Base-by-base conservation (phyloP, 2,888 invertebrate genomes). In the Drosophila emarginata region DNA sequence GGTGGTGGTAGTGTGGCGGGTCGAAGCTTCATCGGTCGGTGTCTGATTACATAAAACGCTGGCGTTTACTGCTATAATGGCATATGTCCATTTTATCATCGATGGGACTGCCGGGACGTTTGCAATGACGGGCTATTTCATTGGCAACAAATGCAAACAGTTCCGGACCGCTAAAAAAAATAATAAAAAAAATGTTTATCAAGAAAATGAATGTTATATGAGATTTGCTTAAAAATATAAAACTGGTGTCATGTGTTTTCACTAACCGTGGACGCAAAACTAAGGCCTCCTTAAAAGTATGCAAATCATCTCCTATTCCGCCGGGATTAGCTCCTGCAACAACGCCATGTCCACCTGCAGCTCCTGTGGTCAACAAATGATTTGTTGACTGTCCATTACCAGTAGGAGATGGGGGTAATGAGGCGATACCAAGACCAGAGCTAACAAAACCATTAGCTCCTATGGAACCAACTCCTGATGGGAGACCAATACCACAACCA, bases 61-160 rank as follows among this genome's bases (percentile, higher is more conserved):
- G 94, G 89, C 95, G 94, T 92, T 96, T 96, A 90, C 87, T 91
- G 67, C 94, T 93, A 91, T 95, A 94, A 85, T 95, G 95, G 72
- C 95, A 95, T 80, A 95, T 95, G 90, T 95, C 96, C 95, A 95
- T 96, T 89, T 94, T 94, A 78, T 95, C 95, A 91, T 95, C 95
- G 72, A 93, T 93, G 71, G 94, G 94, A 83, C 94, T 94, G 65
- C 95, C 94, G 50, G 95, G 94, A 78, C 95, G 93, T 92, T 95
- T 95, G 90, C 94, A 94, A 90, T 95, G 95, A 68, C 95, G 94
- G 69, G 95, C 94, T 90, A 95, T 95, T 92, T 96, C 96, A 82
- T 94, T 94, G 77, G 94, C 93, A 89, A 95, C 95, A 91, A 96
- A 96, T 84, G 95, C 94, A 91, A 95, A 95, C 77, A 96, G 92